Evolutionary conservation across 2,113 vertebrate species (phyloP), one percentile per base, ranked within the genome.

Genomic region (Urocolius indicus): DNA sequence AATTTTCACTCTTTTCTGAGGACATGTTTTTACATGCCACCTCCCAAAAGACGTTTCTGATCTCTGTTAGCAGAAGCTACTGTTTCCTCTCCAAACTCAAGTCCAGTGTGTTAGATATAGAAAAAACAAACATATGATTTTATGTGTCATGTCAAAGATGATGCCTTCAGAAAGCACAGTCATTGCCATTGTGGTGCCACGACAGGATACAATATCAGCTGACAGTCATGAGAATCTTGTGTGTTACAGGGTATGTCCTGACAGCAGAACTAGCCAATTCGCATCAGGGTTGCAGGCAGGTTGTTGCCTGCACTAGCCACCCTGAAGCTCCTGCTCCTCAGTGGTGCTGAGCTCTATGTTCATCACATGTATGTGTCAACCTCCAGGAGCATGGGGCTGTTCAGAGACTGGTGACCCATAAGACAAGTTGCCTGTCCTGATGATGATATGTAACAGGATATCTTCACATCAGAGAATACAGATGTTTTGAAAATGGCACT

Each of bases 41-140:
- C 34, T 93, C 71, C 81, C 68, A 67, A 83, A 93, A 95, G 81
- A 48, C 11, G 5, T 77, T 94, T 86, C 55, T 93, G 55, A 46
- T 83, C 49, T 68, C 27, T 87, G 27, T 43, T 85, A 93, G 84
- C 78, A 96, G 90, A 95, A 93, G 63, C 75, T 93, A 71, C 75
- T 85, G 32, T 77, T 83, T 78, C 43, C 16, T 95, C 26, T 75
- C 36, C 72, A 71, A 74, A 59, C 59, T 88, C 82, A 85, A 77
- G 78, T 90, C 54, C 3, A 8, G 24, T 41, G 10, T 74, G 90
- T 87, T 84, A 95, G 88, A 91, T 80, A 67, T 59, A 86, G 93
- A 95, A 95, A 65, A 34, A 74, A 85, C 75, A 92, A 94, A 90
- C 36, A 65, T 58, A 34, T 83, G 90, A 71, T 51, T 95, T 96